Evolutionary conservation across 2,797 vertebrate species (phyloP), one percentile per base, ranked within the genome.

Genomic region (Melanotaenia trifasciata): DNA sequence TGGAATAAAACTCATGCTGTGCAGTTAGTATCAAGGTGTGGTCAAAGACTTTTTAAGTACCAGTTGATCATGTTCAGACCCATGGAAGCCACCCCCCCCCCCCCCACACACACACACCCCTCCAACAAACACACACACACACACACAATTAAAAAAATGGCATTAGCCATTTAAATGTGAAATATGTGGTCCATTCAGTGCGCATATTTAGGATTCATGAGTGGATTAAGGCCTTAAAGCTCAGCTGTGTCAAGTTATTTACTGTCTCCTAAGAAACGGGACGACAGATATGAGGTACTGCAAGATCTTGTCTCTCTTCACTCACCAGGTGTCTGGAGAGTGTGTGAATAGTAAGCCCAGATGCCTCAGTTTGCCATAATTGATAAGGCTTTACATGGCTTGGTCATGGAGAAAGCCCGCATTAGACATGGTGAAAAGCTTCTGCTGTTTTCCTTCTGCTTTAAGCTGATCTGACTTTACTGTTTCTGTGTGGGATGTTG

Each of bases 161-260:
- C 2, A 43, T 71, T 76, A 38, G 38, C 66, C 64, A 43, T 73
- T 64, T 36, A 74, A 70, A 74, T 83, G 80, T 79, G 1, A 82
- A 81, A 79, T 77, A 83, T 87, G 80, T 6, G 57, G 69, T 84
- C 73, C 77, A 83, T 92, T 90, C 83, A 84, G 35, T 40, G 79
- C 76, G 77, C 85, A 88, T 91, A 78, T 89, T 90, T 87, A 74
- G 86, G 86, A 92, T 87, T 92, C 83, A 88, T 62, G 61, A 77
- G 79, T 78, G 85, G 91, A 90, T 90, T 91, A 91, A 77, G 76
- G 67, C 73, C 79, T 24, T 79, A 84, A 89, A 88, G 84, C 76
- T 30, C 1, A 38, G 64, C 76, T 77, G 65, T 74, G 84, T 89
- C 78, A 28, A 90, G 90, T 79, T 91, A 87, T 94, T 90, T 91